Conservation (phyloP, 2,113 vertebrate species). For the Murina feae region DNA sequence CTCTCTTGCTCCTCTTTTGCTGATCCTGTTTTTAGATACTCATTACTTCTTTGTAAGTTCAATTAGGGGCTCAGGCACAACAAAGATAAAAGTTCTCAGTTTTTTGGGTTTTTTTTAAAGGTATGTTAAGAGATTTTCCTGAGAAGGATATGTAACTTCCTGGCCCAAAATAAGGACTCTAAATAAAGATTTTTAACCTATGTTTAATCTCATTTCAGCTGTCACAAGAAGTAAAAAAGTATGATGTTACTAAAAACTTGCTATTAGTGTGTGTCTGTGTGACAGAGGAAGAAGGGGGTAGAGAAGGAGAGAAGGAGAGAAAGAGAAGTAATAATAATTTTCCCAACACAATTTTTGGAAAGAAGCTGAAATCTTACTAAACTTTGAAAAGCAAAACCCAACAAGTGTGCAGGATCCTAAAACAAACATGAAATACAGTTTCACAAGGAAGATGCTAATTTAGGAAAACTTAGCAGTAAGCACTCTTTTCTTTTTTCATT, state of each 20-base stretch:
- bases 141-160: neutral
- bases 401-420: conserved; percentile 11
- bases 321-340: neutral
- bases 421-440: conserved; percentile 28
- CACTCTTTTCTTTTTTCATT: neutral
- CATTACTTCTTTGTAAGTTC: conserved; percentile 4
- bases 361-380: conserved; percentile 29
- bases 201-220: conserved; percentile 41
- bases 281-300: neutral
- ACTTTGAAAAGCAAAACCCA: conserved; percentile 40
- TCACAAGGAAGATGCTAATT: conserved; percentile 28
- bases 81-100: neutral
- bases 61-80: neutral
- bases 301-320: neutral
- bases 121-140: neutral
- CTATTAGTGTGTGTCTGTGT: neutral
- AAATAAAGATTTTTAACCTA: conserved; percentile 28
- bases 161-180: conserved; percentile 20
- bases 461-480: conserved; percentile 5
- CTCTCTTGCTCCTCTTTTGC: neutral
- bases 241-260: neutral
- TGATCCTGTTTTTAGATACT: neutral
- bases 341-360: neutral
- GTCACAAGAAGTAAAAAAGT: neutral
- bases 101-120: neutral